Percentiles rank a stretch among this genome's conserved stretches.
Evolutionary conservation across 2,888 invertebrate genomes (phyloP).

Genomic region (Spilarctia lutea): DNA sequence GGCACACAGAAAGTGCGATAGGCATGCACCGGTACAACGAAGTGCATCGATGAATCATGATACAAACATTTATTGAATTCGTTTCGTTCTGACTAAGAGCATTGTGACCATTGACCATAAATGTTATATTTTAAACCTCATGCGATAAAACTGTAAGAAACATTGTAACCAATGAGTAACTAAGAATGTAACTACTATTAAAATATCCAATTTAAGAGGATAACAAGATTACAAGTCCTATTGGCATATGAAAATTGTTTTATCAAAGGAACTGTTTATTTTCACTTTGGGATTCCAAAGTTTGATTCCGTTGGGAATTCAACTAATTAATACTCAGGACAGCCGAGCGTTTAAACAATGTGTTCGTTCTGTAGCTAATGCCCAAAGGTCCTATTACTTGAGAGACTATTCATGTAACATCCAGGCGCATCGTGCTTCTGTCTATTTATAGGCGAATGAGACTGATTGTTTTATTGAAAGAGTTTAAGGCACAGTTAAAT

Average conservation of each 20-base stretch:
- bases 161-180: constrained; percentile 45
- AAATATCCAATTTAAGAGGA: constrained; percentile 8
- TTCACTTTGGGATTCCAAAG: constrained; percentile 53
- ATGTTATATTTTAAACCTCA: constrained; percentile 62
- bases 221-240: constrained; percentile 6
- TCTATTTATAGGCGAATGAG: constrained; percentile 15
- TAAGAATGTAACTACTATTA: constrained; percentile 7
- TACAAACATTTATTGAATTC: constrained; percentile 74
- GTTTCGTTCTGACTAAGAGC: constrained; percentile 78
- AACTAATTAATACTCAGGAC: constrained; percentile 68
- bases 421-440: constrained; percentile 11
- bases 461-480: constrained; percentile 20
- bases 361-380: constrained; percentile 48
- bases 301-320: constrained; percentile 45
- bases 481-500: constrained; percentile 14
- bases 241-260: constrained; percentile 35
- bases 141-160: constrained; percentile 54
- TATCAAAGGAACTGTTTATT: constrained; percentile 56
- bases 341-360: constrained; percentile 60
- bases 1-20: constrained; percentile 41
- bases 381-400: constrained; percentile 67
- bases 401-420: constrained; percentile 36
- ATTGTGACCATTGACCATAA: constrained; percentile 66
- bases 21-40: constrained; percentile 54
- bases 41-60: constrained; percentile 73